Percentiles rank a stretch among this genome's conserved stretches.
These are phyloP conservation scores for Enteromius paludinosus DNA, from an alignment of 2,797 vertebrate species.

Conservation along the genomic window DNA sequence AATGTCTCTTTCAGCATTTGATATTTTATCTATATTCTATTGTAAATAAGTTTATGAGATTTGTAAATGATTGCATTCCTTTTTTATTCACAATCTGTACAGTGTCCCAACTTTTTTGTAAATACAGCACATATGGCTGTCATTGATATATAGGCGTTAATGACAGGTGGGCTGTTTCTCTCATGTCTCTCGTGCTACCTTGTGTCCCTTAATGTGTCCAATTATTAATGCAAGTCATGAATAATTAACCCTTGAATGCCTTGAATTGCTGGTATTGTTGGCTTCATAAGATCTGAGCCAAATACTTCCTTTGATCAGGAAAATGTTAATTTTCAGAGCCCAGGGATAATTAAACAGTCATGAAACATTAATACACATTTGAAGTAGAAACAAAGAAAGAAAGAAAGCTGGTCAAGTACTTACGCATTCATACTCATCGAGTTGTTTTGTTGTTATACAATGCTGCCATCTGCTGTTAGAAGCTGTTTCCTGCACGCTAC, in stretches of 20 bases:
- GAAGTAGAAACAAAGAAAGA: not conserved
- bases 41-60: too few relatives aligned
- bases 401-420: not conserved
- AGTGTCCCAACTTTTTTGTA: not conserved
- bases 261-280: not conserved
- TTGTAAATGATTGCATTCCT: too few relatives aligned
- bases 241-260: not conserved
- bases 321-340: not conserved
- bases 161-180: not conserved
- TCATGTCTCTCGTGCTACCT: not conserved
- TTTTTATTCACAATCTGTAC: too few relatives aligned
- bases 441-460: not conserved
- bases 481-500: not conserved
- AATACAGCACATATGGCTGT: not conserved
- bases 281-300: not conserved
- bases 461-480: constrained; percentile 54
- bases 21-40: too few relatives aligned
- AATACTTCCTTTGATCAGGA: constrained; percentile 10
- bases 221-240: constrained; percentile 1
- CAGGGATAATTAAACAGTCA: not conserved
- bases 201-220: not conserved
- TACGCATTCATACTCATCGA: not conserved
- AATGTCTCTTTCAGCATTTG: too few relatives aligned
- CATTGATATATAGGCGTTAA: not conserved
- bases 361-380: not conserved